Base-by-base conservation (phyloP, 2,888 invertebrate species). In the Lasioglossum zephyrum region DNA sequence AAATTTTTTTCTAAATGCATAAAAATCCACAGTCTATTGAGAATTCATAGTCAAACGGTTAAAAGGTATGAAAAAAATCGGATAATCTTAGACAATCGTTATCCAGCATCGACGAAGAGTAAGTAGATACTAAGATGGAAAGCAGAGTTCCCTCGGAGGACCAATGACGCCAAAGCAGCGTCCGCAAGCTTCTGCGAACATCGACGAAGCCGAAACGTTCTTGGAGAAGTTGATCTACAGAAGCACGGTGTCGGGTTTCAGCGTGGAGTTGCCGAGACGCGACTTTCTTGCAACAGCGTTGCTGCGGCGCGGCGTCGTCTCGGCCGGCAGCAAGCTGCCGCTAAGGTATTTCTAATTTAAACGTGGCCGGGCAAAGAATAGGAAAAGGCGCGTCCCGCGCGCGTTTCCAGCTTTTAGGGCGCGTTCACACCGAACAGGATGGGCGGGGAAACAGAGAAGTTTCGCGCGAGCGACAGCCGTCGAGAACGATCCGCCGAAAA, bases 281-380 rank as follows among this genome's bases (percentile, higher is more conserved):
- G 78, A 79, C 79, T 79, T 70, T 81, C 86, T 79, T 57, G 87
- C 83, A 80, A 81, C 78, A 73, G 57, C 63, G 84, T 84, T 83
- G 72, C 87, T 63, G 73, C 79, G 76, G 39, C 41, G 75, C 79
- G 76, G 39, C 70, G 41, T 41, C 70, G 70, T 77, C 53, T 57
- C 79, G 41, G 53, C 47, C 63, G 57, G 73, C 63, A 39, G 53
- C 77, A 63, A 70, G 75, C 81, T 79, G 84, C 81, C 81, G 86
- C 84, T 76, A 74, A 86, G 88, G 90, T 83, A 90, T 87, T 88
- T 90, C 88, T 90, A 90, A 90, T 90, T 90, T 89, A 88, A 84
- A 87, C 88, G 87, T 90, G 69, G 85, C 85, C 80, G 69, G 63
- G 81, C 83, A 84, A 82, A 87, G 87, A 85, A 86, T 86, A 85